Evolutionary conservation across 2,888 invertebrate genomes (phyloP).

Genomic region (Trichacis sp.): DNA sequence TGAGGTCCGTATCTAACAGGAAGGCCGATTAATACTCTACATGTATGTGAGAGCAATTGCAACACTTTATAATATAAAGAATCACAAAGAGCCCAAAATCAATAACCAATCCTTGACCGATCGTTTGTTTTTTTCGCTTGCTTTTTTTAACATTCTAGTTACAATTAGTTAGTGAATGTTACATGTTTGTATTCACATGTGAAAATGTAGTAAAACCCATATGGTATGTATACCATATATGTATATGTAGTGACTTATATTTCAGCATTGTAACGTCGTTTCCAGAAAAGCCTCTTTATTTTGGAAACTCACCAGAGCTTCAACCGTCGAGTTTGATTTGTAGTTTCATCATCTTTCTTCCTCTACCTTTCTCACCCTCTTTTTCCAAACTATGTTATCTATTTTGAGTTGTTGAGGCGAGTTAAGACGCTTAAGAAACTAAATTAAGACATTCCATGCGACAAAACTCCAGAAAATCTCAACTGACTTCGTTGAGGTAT

Average conservation of each 20-base stretch:
- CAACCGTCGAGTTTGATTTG: slow-evolving; percentile 13
- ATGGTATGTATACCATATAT: too few species aligned
- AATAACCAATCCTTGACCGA: too few species aligned
- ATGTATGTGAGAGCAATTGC: slow-evolving; percentile 46
- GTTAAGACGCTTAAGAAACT: slow-evolving; percentile 69
- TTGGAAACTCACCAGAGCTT: background rate
- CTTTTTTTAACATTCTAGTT: too few species aligned
- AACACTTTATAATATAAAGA: too few species aligned
- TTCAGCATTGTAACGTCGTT: too few species aligned
- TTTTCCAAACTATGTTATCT: slow-evolving; percentile 62
- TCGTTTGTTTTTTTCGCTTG: too few species aligned
- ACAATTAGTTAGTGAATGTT: too few species aligned
- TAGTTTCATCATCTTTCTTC: slow-evolving; percentile 9
- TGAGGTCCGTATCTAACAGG: slow-evolving; percentile 55
- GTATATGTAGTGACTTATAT: too few species aligned
- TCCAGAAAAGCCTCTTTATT: background rate
- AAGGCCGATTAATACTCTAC: slow-evolving; percentile 58
- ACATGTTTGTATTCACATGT: too few species aligned
- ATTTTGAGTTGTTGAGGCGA: slow-evolving; percentile 69
- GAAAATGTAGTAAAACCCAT: too few species aligned
- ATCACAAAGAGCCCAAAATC: too few species aligned
- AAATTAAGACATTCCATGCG: slow-evolving; percentile 70
- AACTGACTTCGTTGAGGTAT: slow-evolving; percentile 64
- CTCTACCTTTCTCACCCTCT: slow-evolving; percentile 14
- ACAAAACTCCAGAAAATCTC: slow-evolving; percentile 70